Conservation (phyloP, 2,113 vertebrate genomes). For the Crocuta crocuta region DNA sequence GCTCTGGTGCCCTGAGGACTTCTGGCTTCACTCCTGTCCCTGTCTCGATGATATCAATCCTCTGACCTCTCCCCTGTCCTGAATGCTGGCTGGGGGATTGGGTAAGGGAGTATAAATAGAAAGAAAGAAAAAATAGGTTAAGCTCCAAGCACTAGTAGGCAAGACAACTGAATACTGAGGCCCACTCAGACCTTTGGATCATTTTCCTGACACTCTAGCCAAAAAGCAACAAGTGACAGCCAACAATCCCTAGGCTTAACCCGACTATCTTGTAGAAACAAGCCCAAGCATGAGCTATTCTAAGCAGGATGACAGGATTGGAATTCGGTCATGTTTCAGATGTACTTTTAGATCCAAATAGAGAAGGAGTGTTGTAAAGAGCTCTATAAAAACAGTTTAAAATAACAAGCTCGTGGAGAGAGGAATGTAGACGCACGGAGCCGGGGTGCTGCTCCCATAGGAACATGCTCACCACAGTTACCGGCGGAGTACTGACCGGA, state of each 20-base stretch:
- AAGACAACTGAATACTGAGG: neutral
- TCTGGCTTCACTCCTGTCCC: neutral
- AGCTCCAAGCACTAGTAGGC: neutral
- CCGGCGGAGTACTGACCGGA: accelerated
- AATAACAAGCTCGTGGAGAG: neutral
- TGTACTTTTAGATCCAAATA: slow-evolving; percentile 4
- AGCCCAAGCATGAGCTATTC: slow-evolving; percentile 28
- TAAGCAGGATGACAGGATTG: neutral
- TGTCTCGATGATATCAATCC: neutral
- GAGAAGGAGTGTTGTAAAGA: neutral
- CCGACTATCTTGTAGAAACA: neutral
- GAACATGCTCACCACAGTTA: neutral
- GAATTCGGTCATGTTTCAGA: slow-evolving; percentile 13
- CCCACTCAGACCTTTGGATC: neutral
- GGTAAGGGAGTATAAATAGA: slow-evolving; percentile 43
- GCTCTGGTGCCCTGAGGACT: neutral
- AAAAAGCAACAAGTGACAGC: slow-evolving; percentile 14
- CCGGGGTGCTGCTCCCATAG: neutral
- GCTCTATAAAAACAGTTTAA: neutral
- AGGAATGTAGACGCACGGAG: neutral
- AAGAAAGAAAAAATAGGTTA: neutral
- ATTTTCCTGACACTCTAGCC: neutral
- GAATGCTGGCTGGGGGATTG: neutral
- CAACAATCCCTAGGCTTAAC: neutral
- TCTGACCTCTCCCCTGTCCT: neutral